A percentile compares a stretch with the other conserved stretches of the same genome.
Conservation (phyloP, 2,113 vertebrate species). For the Daubentonia madagascariensis region DNA sequence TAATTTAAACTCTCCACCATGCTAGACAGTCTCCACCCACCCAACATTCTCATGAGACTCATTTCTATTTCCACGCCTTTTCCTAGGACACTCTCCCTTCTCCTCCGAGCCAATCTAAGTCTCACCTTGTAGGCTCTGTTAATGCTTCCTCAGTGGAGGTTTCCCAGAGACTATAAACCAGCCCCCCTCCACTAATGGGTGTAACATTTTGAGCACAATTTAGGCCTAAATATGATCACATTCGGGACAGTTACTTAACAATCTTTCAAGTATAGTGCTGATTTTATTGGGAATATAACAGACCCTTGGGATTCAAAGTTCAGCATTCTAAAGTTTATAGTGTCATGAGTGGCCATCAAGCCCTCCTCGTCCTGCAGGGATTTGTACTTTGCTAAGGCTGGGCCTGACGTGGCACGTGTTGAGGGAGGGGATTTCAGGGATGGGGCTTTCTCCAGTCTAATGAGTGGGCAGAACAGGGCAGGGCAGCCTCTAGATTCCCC, state of each 20-base stretch:
- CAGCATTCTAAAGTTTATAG: background rate
- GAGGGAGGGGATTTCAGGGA: rapidly evolving
- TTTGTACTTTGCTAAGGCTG: background rate
- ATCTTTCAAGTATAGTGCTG: background rate
- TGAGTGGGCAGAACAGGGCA: background rate
- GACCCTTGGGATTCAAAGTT: background rate
- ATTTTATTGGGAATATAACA: background rate
- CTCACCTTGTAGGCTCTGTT: background rate
- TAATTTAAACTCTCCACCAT: background rate
- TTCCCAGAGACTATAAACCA: background rate
- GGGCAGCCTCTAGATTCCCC: background rate
- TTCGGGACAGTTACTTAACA: background rate
- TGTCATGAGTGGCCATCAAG: background rate
- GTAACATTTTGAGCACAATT: background rate
- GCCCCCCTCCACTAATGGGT: background rate
- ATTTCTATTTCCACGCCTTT: background rate
- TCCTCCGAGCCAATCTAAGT: background rate
- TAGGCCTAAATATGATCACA: background rate
- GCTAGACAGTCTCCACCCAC: background rate
- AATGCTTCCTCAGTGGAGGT: background rate
- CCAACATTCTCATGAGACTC: background rate
- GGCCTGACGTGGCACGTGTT: rapidly evolving
- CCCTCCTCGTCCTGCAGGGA: background rate
- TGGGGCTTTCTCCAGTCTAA: background rate
- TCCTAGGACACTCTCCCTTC: background rate